Conservation (phyloP, 2,888 invertebrate genomes). For the Aleiodes alternator region DNA sequence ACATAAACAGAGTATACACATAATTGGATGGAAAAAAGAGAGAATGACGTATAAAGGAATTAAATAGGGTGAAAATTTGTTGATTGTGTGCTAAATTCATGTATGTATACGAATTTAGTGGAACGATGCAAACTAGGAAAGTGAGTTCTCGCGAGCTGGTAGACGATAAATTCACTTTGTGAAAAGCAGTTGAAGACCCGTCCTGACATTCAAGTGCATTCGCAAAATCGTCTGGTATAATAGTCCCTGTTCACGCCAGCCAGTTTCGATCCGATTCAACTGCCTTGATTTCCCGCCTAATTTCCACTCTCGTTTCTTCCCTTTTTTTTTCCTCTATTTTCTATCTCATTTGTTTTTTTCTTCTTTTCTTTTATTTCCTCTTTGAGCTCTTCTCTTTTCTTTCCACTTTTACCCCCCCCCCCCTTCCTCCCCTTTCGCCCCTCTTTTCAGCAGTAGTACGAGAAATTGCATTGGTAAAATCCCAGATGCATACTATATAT, state of each 20-base stretch:
- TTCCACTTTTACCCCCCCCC: too few relatives aligned
- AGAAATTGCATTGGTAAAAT: too few relatives aligned
- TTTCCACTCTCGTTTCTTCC: slow-evolving; percentile 18
- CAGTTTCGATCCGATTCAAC: slow-evolving; percentile 46
- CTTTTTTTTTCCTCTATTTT: slow-evolving; percentile 26
- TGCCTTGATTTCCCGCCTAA: slow-evolving; percentile 31
- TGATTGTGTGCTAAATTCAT: slow-evolving; percentile 6
- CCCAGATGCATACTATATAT: too few relatives aligned
- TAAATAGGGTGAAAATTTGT: slow-evolving; percentile 7
- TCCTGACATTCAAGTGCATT: slow-evolving; percentile 44
- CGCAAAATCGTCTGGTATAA: slow-evolving; percentile 43
- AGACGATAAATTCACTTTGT: slow-evolving; percentile 51
- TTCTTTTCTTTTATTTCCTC: slow-evolving; percentile 9
- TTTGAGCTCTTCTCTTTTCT: neutral
- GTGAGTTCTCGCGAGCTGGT: slow-evolving; percentile 44
- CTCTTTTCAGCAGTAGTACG: too few relatives aligned
- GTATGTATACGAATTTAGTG: neutral
- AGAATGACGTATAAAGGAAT: neutral
- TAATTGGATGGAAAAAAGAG: slow-evolving; percentile 18
- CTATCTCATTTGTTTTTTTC: slow-evolving; percentile 27
- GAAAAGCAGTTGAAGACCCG: slow-evolving; percentile 45
- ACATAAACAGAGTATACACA: neutral
- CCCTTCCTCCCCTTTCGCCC: too few relatives aligned
- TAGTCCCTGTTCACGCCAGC: slow-evolving; percentile 53
- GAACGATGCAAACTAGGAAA: slow-evolving; percentile 8